Evolutionary conservation across 2,888 invertebrate species (phyloP), one percentile per base, ranked within the genome.

Genomic region (Rotaria magnacalcarata): DNA sequence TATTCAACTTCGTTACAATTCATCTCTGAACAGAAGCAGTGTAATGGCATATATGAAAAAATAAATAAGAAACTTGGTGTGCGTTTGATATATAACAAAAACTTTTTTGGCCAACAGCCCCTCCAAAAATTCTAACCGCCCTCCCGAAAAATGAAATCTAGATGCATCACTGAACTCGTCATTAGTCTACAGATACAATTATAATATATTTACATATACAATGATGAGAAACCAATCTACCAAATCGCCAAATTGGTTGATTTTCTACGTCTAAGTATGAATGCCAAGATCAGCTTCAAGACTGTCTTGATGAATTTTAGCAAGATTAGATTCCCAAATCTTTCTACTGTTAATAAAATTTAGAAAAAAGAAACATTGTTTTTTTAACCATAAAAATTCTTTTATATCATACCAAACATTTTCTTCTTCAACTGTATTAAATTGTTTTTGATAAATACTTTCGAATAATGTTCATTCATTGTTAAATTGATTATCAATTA

Each of bases 201-300:
- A 43, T 27, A 27, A 34, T 54, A 52, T 54, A 50, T 24, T 14
- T 74, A 43, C 10, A 24, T 50, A 75, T 47, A 11, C 16, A 16
- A 34, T 90, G 92, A 50, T 10, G 50, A 50, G 11, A 11, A 50
- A 50, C 1, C 1, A 50, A 50, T 11, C 90, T 91, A 94, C 94
- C 93, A 95, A 92, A 90, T 89, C 89, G 41, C 88, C 89, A 85
- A 87, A 89, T 85, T 89, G 87, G 87, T 90, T 90, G 85, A 89
- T 88, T 16, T 89, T 89, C 21, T 89, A 87, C 84, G 88, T 88
- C 88, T 87, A 89, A 16, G 88, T 88, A 87, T 89, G 88, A 5
- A 88, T 80, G 8, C 90, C 89, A 5, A 88, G 87, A 85, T 89
- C 89, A 10, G 88, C 88, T 85, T 89, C 88, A 8, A 88, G 86